Percentiles rank a stretch among this genome's conserved stretches.
phyloP scores from a whole-genome alignment of 2,888 invertebrate species.

The Ctenicera cuprea region DNA sequence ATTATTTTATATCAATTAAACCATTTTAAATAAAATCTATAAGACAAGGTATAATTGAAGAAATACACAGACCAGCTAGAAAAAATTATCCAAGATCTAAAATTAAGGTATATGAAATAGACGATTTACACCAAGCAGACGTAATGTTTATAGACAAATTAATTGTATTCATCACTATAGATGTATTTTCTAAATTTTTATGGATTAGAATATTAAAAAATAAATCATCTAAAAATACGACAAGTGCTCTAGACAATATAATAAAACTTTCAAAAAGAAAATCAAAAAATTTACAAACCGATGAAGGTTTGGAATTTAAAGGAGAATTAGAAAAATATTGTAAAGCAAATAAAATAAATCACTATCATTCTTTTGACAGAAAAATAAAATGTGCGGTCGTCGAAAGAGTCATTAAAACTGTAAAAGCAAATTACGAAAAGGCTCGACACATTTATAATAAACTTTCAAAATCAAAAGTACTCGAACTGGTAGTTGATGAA shows the following conservation, averaged over 20 bases:
- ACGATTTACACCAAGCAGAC: not conserved
- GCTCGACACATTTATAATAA: conserved; percentile 10
- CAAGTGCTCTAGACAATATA: conserved; percentile 15
- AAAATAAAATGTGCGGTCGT: conserved; percentile 18
- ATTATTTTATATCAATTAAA: too few species aligned
- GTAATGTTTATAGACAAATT: conserved; percentile 3
- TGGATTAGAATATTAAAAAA: conserved; percentile 14
- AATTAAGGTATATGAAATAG: not conserved
- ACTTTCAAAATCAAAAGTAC: conserved; percentile 16
- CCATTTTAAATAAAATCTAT: conserved; percentile 2
- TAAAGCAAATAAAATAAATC: conserved; percentile 21
- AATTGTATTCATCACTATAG: conserved; percentile 3
- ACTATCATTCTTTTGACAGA: conserved; percentile 17
- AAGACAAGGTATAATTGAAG: not conserved
- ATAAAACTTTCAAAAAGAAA: conserved; percentile 13
- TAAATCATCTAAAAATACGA: conserved; percentile 15
- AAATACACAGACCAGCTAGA: conserved; percentile 5
- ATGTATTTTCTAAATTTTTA: conserved; percentile 11
- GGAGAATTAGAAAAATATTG: conserved; percentile 5
- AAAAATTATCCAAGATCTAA: not conserved
- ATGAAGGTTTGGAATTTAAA: conserved; percentile 11
- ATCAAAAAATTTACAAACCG: conserved; percentile 19
- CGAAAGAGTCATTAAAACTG: conserved; percentile 16
- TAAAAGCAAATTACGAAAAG: conserved; percentile 20
- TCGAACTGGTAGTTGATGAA: conserved; percentile 15